Evolutionary conservation across 1,140 invertebrate species (phyloP).

Genomic region (Papilio polyxenes): DNA sequence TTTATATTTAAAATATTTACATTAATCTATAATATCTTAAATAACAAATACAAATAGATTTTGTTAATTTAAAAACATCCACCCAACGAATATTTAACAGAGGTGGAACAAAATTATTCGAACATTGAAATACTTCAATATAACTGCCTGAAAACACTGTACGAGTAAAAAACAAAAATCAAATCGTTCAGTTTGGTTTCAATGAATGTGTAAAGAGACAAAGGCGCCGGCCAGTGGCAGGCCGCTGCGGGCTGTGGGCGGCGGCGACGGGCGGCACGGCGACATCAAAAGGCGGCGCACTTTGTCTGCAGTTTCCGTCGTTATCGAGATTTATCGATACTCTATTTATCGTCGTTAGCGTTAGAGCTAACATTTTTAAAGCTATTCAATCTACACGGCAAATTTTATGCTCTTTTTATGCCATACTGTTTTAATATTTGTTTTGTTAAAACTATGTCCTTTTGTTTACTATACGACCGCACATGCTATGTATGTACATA

Average conservation of each 20-base stretch:
- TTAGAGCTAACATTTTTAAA: neutral
- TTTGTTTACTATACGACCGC: too few species aligned
- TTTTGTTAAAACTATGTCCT: too few species aligned
- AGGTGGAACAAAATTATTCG: neutral
- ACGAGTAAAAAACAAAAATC: conserved; percentile 13
- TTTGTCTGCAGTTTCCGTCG: conserved; percentile 25
- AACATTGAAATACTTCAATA: neutral
- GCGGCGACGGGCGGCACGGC: neutral
- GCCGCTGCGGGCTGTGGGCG: neutral
- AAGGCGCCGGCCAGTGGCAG: neutral
- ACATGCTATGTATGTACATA: too few species aligned
- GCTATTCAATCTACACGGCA: conserved; percentile 14
- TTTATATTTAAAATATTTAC: neutral
- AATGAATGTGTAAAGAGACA: conserved; percentile 2
- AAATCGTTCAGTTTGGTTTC: conserved; percentile 12
- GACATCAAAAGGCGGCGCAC: conserved; percentile 32
- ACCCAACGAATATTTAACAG: too few species aligned
- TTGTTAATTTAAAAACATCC: too few species aligned
- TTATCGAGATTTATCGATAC: conserved; percentile 27
- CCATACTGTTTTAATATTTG: too few species aligned
- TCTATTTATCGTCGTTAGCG: conserved; percentile 31
- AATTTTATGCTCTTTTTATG: neutral
- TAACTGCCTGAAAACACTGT: neutral
- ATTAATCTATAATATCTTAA: neutral
- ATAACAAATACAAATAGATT: neutral